These are phyloP conservation scores for Pionites leucogaster DNA, from an alignment of 2,113 vertebrate genomes.

Conservation along the genomic window DNA sequence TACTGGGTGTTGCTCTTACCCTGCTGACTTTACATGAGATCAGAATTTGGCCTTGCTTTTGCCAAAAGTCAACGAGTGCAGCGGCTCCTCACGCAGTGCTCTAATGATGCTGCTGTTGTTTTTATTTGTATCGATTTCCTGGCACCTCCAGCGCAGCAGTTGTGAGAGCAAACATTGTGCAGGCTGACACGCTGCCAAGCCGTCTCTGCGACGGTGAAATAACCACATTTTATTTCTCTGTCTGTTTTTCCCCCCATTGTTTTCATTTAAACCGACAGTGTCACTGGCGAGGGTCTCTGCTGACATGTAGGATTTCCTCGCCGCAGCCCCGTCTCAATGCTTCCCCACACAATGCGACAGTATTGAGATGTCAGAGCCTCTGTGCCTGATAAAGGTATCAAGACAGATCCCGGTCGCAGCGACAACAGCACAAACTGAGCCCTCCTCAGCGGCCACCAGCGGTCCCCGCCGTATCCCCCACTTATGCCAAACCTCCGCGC, in stretches of 20 bases:
- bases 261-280: neutral
- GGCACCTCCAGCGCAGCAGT: slow-evolving; percentile 9
- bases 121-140: slow-evolving; percentile 27
- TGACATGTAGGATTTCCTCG: slow-evolving; percentile 50
- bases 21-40: neutral
- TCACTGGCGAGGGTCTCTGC: slow-evolving; percentile 3
- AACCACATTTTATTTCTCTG: neutral
- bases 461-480: accelerated
- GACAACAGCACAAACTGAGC: neutral
- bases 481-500: neutral
- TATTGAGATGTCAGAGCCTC: slow-evolving; percentile 63
- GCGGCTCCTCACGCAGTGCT: neutral
- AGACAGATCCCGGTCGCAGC: neutral
- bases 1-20: neutral
- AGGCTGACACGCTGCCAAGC: neutral
- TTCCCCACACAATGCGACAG: slow-evolving; percentile 14
- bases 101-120: neutral
- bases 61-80: neutral
- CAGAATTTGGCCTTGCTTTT: neutral
- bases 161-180: neutral
- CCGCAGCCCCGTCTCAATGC: neutral
- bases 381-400: slow-evolving; percentile 56
- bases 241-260: neutral
- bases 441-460: neutral
- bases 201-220: neutral